phyloP scores from a whole-genome alignment of 2,888 invertebrate genomes.

The Argyra leucocephala region DNA sequence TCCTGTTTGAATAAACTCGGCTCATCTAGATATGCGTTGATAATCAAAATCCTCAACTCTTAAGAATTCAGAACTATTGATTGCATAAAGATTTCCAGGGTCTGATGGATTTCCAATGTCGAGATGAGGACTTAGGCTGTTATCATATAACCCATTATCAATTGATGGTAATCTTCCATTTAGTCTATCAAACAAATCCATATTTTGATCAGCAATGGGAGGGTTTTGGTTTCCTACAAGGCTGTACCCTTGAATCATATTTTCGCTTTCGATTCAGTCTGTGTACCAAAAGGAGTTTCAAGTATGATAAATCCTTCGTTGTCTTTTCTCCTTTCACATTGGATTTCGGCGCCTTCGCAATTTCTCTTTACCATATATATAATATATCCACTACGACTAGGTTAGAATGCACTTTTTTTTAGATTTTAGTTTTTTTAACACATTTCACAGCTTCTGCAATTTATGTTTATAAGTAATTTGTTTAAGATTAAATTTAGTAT shows the following conservation, averaged over 20 bases:
- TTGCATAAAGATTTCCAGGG: no score
- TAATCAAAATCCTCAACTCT: not conserved
- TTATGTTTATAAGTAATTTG: no score
- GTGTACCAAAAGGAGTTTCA: not conserved
- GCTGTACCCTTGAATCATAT: not conserved
- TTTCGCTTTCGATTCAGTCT: not conserved
- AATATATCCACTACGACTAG: not conserved
- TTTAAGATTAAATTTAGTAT: no score
- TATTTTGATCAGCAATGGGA: not conserved
- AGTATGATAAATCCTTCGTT: not conserved
- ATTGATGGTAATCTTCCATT: not conserved
- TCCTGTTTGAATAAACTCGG: not conserved
- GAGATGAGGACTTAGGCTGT: not conserved
- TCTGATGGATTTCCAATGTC: no score
- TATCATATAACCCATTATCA: not conserved
- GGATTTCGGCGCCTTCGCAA: not conserved
- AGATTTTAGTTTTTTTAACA: not conserved
- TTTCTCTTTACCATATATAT: not conserved
- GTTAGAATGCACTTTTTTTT: not conserved
- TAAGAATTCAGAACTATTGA: no score
- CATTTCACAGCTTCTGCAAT: no score
- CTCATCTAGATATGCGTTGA: not conserved
- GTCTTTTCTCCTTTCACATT: constrained; percentile 2
- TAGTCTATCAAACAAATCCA: not conserved
- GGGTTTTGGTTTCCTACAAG: not conserved